These are phyloP conservation scores for Salminus brasiliensis DNA, from an alignment of 2,113 vertebrate species.

Conservation along the genomic window DNA sequence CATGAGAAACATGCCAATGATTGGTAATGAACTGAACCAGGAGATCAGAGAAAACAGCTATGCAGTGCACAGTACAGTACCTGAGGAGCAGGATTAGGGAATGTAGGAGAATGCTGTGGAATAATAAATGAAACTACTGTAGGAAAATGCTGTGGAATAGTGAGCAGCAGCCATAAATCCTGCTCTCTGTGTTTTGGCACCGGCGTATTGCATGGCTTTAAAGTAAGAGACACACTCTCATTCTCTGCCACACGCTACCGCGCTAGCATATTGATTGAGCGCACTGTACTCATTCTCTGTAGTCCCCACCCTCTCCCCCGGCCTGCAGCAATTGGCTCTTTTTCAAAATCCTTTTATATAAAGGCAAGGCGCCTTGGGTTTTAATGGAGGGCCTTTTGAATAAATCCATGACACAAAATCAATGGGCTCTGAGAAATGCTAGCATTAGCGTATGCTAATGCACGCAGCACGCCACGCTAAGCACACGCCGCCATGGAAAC, in stretches of 20 bases:
- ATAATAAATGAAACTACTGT: not conserved
- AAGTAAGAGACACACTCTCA: not conserved
- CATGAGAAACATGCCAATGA: too few relatives aligned
- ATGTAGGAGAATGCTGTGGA: not conserved
- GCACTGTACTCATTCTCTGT: not conserved
- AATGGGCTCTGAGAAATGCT: conserved; percentile 63
- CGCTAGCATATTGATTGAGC: not conserved
- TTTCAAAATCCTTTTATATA: conserved; percentile 50
- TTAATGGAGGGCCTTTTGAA: conserved; percentile 52
- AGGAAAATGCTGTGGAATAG: not conserved
- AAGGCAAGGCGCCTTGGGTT: conserved; percentile 20
- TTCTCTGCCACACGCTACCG: not conserved
- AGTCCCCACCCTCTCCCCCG: not conserved
- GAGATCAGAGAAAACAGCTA: too few relatives aligned
- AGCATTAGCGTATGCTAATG: conserved; percentile 60
- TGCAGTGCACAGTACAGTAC: too few relatives aligned
- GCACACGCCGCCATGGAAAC: conserved; percentile 69
- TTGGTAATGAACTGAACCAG: too few relatives aligned
- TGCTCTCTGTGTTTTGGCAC: not conserved
- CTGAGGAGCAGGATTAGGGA: too few relatives aligned
- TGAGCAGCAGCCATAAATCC: not conserved
- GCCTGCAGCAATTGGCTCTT: conserved; percentile 12
- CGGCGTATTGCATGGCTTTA: not conserved
- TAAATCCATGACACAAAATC: conserved; percentile 67
- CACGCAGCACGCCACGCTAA: conserved; percentile 42